Percentiles rank a stretch among this genome's conserved stretches.
Conservation (phyloP, 2,113 vertebrate species). For the Indicator maculatus region DNA sequence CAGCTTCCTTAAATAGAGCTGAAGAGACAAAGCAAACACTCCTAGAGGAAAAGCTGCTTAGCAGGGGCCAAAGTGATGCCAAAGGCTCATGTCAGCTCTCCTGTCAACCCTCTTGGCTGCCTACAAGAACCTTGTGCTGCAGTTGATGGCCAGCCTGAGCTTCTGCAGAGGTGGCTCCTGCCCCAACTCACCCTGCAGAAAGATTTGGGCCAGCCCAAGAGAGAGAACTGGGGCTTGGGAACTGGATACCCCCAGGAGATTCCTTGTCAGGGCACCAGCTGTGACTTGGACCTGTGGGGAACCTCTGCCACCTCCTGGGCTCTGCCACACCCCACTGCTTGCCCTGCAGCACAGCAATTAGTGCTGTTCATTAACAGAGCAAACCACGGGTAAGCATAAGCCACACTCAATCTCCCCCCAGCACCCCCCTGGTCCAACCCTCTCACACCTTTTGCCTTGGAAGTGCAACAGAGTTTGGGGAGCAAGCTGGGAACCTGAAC, state of each 20-base stretch:
- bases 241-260: too few species aligned
- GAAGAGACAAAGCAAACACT: background rate
- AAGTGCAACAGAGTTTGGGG: background rate
- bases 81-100: background rate
- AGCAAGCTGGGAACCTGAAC: background rate
- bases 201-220: background rate
- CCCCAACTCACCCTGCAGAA: background rate
- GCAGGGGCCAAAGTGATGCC: background rate
- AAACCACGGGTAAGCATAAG: background rate
- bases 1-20: background rate
- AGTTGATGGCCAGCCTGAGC: fast-evolving
- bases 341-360: background rate
- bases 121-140: fast-evolving
- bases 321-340: background rate
- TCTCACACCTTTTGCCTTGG: background rate
- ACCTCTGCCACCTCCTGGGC: background rate
- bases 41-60: background rate
- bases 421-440: background rate
- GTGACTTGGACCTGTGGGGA: background rate
- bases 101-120: background rate
- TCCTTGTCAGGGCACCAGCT: background rate
- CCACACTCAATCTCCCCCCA: fast-evolving
- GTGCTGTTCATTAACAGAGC: background rate
- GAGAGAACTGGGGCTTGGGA: background rate
- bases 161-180: background rate